A percentile compares a stretch with the other conserved stretches of the same genome.
phyloP scores from a whole-genome alignment of 2,113 vertebrate genomes.

The Micronycteris hirsuta region DNA sequence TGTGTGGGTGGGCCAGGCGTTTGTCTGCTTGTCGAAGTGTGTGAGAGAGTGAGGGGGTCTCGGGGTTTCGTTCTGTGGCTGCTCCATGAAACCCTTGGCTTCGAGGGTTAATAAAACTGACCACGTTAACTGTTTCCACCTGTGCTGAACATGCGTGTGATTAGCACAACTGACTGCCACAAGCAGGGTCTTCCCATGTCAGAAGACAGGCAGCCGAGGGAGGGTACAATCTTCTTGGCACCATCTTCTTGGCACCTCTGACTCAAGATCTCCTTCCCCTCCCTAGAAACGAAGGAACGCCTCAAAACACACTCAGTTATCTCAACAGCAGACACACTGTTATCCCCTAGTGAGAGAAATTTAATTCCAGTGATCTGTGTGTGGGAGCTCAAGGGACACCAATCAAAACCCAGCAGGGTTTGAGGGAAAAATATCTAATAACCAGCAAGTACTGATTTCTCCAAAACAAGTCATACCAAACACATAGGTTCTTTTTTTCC shows the following conservation, averaged over 20 bases:
- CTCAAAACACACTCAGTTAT: not conserved
- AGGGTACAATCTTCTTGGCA: not conserved
- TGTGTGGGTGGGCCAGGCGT: not conserved
- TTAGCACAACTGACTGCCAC: not conserved
- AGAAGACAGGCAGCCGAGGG: not conserved
- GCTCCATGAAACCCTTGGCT: not conserved
- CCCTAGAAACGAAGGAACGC: not conserved
- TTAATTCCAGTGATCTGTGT: slow-evolving; percentile 29
- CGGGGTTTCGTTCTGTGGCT: not conserved
- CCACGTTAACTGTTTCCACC: not conserved
- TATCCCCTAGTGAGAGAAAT: slow-evolving; percentile 15
- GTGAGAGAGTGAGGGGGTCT: not conserved
- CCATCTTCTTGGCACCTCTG: not conserved
- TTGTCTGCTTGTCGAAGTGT: not conserved
- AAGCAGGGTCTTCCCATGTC: not conserved
- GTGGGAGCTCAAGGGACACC: not conserved
- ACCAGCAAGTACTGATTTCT: not conserved
- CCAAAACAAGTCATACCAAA: not conserved
- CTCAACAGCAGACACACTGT: not conserved
- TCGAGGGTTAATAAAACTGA: not conserved
- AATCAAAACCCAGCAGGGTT: not conserved
- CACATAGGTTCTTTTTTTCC: not conserved
- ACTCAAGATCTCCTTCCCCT: not conserved
- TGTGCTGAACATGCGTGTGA: not conserved
- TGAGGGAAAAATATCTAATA: slow-evolving; percentile 16